A percentile compares a stretch with the other conserved stretches of the same genome.
Evolutionary conservation across 2,113 vertebrate genomes (phyloP).

Genomic region (Symphodus melops): DNA sequence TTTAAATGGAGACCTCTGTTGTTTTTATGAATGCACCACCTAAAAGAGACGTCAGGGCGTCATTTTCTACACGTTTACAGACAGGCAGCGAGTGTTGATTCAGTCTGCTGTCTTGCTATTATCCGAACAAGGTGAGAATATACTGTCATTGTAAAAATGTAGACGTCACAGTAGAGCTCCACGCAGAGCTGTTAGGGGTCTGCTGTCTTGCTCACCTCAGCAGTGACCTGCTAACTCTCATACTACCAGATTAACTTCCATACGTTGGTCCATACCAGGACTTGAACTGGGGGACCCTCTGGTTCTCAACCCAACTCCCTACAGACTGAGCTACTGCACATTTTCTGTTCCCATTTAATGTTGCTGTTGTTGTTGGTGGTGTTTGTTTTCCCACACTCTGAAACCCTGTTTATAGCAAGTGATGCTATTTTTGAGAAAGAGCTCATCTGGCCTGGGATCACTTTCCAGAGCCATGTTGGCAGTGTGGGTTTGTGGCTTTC

Average conservation of each 20-base stretch:
- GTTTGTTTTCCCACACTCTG: conserved; percentile 41
- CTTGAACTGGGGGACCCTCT: too few relatives aligned
- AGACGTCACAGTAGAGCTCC: too few relatives aligned
- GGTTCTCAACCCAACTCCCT: too few relatives aligned
- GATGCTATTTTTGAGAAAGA: conserved; percentile 3
- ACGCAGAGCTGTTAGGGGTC: too few relatives aligned
- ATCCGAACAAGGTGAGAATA: neutral
- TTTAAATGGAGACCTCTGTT: neutral
- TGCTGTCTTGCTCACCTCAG: too few relatives aligned
- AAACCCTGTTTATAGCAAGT: neutral
- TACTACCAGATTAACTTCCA: too few relatives aligned
- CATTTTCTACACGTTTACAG: neutral
- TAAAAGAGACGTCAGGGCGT: neutral
- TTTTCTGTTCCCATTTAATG: conserved; percentile 3
- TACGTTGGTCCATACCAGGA: too few relatives aligned
- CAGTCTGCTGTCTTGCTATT: conserved; percentile 4
- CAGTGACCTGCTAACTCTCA: too few relatives aligned
- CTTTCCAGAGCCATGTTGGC: conserved; percentile 42
- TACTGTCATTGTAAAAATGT: neutral
- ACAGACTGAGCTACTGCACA: neutral
- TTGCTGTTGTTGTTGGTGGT: conserved; percentile 11
- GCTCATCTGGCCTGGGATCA: conserved; percentile 32
- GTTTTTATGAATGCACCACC: neutral
- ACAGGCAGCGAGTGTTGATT: neutral
- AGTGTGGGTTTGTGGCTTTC: conserved; percentile 48